Evolutionary conservation across 2,888 invertebrate genomes (phyloP).

Genomic region (Tachina fera): DNA sequence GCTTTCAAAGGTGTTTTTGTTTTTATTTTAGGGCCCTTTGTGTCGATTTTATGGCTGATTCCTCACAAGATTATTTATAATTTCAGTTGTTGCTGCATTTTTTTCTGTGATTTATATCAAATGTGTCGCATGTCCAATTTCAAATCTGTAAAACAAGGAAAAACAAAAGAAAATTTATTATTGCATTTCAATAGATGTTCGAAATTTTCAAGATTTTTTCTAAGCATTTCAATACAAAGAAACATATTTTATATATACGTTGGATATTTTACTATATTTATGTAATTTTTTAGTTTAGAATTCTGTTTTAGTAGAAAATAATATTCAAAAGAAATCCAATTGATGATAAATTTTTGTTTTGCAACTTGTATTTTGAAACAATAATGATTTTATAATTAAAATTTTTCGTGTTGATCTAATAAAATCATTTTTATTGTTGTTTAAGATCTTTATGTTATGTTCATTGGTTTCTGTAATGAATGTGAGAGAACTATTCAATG

Average conservation of each 20-base stretch:
- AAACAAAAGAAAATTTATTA: conserved; percentile 46
- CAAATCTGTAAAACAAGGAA: conserved; percentile 58
- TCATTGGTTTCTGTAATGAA: too few relatives aligned
- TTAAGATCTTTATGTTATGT: too few relatives aligned
- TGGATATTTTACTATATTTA: conserved; percentile 18
- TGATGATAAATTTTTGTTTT: conserved; percentile 1
- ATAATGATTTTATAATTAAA: too few relatives aligned
- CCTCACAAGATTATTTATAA: not conserved
- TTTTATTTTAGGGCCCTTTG: not conserved
- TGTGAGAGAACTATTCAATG: too few relatives aligned
- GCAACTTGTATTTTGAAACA: not conserved
- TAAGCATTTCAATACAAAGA: not conserved
- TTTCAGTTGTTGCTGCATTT: not conserved
- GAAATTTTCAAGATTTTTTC: conserved; percentile 13
- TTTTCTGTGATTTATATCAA: conserved; percentile 43
- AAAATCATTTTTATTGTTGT: too few relatives aligned
- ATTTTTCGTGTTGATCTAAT: too few relatives aligned
- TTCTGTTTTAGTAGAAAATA: not conserved
- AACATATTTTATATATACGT: not conserved
- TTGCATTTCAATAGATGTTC: conserved; percentile 10
- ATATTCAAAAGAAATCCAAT: not conserved
- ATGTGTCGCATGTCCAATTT: conserved; percentile 56
- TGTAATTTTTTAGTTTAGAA: conserved; percentile 11
- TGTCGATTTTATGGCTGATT: not conserved
- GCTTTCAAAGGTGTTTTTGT: conserved; percentile 17